phyloP scores from a whole-genome alignment of 2,113 vertebrate species.

The Lampris incognitus region DNA sequence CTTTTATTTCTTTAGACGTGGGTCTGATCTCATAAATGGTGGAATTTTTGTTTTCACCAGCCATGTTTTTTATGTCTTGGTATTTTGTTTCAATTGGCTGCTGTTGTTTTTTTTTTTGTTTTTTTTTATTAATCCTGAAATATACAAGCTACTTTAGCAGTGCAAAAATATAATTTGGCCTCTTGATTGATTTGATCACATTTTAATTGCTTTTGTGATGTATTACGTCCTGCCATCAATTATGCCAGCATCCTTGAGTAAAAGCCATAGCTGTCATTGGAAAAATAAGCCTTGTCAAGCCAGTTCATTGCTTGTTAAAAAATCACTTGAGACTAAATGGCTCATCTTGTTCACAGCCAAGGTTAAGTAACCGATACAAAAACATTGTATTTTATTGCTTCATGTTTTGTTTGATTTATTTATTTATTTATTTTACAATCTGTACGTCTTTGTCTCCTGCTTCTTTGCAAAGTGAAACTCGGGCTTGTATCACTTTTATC shows the following conservation, averaged over 20 bases:
- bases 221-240: constrained; percentile 42
- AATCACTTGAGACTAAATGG: constrained; percentile 30
- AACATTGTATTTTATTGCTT: not conserved
- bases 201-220: constrained; percentile 57
- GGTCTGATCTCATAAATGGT: too few species aligned
- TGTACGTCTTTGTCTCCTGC: not conserved
- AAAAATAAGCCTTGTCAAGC: constrained; percentile 43
- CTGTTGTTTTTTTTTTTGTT: not conserved
- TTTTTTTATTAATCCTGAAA: constrained; percentile 28
- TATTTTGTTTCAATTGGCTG: not conserved
- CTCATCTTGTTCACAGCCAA: constrained; percentile 29
- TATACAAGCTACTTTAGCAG: constrained; percentile 20
- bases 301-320: constrained; percentile 52
- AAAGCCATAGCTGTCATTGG: constrained; percentile 34
- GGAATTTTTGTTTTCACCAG: too few species aligned
- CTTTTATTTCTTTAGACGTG: too few species aligned
- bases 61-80: not conserved
- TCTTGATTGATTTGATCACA: constrained; percentile 43
- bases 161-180: constrained; percentile 45
- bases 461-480: constrained; percentile 19
- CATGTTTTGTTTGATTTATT: not conserved
- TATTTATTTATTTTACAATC: not conserved
- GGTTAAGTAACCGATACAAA: constrained; percentile 28
- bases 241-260: constrained; percentile 25
- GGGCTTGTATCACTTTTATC: not conserved